Percentiles rank a stretch among this genome's conserved stretches.
phyloP scores from a whole-genome alignment of 1,140 invertebrate genomes.

The Saxidomus purpurata region DNA sequence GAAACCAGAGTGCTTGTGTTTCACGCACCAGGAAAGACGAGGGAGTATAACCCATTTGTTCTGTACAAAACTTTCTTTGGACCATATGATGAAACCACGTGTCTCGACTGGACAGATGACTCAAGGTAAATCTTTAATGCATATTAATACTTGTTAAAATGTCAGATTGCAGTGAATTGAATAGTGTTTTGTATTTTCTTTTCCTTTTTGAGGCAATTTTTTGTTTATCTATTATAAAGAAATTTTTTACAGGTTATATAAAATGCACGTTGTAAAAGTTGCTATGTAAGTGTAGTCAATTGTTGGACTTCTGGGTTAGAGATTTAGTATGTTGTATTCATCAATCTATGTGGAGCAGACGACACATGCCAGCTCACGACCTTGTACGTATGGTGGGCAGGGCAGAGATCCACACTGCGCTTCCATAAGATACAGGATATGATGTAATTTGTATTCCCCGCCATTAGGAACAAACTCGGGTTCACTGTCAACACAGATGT shows the following conservation, averaged over 20 bases:
- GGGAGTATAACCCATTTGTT: slow-evolving; percentile 95
- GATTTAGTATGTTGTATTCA: too few species aligned
- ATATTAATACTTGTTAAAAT: background rate
- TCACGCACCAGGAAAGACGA: slow-evolving; percentile 93
- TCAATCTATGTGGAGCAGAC: slow-evolving; percentile 74
- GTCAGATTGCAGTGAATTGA: too few species aligned
- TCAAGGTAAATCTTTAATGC: slow-evolving; percentile 89
- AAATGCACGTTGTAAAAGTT: too few species aligned
- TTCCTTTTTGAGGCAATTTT: too few species aligned
- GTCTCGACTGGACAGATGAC: slow-evolving; percentile 96
- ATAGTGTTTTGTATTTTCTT: too few species aligned
- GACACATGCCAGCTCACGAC: slow-evolving; percentile 71
- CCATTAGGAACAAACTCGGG: slow-evolving; percentile 59
- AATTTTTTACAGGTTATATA: too few species aligned
- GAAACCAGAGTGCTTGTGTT: slow-evolving; percentile 95
- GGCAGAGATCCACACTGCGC: slow-evolving; percentile 69
- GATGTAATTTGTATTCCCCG: slow-evolving; percentile 39
- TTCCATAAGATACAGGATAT: slow-evolving; percentile 67
- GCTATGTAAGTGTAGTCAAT: too few species aligned
- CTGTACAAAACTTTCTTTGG: slow-evolving; percentile 94
- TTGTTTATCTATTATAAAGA: too few species aligned
- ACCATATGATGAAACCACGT: slow-evolving; percentile 93
- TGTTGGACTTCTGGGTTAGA: too few species aligned
- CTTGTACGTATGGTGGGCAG: slow-evolving; percentile 70
- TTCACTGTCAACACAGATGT: slow-evolving; percentile 69